Evolutionary conservation across 2,797 vertebrate species (phyloP).

Genomic region (Myotis myotis): DNA sequence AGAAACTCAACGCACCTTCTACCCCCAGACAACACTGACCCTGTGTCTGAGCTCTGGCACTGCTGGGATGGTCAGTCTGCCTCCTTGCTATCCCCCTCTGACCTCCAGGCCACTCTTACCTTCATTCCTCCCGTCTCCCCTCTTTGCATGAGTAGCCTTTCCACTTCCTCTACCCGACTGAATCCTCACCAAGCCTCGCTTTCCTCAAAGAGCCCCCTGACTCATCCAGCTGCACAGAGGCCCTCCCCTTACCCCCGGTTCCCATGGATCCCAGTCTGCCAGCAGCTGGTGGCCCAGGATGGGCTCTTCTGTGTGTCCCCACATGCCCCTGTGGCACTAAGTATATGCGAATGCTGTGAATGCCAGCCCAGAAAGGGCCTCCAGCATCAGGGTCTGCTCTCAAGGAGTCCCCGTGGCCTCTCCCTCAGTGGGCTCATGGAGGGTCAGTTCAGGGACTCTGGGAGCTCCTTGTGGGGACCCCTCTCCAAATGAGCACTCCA

Average conservation of each 20-base stretch:
- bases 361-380: neutral
- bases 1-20: neutral
- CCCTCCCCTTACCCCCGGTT: rapidly evolving
- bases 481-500: neutral
- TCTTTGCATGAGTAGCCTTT: neutral
- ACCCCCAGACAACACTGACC: neutral
- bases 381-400: neutral
- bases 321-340: rapidly evolving
- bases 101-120: neutral
- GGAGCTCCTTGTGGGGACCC: neutral
- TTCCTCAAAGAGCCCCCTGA: neutral
- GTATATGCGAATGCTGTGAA: neutral
- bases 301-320: rapidly evolving
- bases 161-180: neutral
- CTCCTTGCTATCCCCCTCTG: neutral
- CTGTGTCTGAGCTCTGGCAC: neutral
- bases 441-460: neutral
- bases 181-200: neutral
- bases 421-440: neutral
- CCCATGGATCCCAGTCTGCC: neutral
- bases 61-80: neutral
- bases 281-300: neutral
- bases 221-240: neutral
- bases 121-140: neutral
- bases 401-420: neutral